Percentiles rank a stretch among this genome's conserved stretches.
These are phyloP conservation scores for Anhinga anhinga DNA, from an alignment of 2,113 vertebrate species.

Conservation along the genomic window DNA sequence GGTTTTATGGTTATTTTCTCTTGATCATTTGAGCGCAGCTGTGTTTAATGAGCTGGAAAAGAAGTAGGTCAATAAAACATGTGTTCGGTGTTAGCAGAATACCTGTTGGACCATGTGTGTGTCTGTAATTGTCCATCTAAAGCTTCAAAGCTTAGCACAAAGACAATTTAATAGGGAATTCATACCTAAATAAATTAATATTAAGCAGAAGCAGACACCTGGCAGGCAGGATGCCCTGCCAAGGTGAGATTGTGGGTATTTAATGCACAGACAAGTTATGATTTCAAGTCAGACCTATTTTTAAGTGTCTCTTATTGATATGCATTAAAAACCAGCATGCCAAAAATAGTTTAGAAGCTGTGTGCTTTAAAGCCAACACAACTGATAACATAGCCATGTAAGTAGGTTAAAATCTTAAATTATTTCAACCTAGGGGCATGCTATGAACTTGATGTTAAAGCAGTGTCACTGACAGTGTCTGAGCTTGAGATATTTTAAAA, in stretches of 20 bases:
- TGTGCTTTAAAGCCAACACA: neutral
- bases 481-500: neutral
- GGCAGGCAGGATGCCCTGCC: neutral
- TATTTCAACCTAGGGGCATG: neutral
- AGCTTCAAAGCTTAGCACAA: constrained; percentile 59
- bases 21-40: constrained; percentile 59
- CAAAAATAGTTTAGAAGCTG: neutral
- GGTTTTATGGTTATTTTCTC: constrained; percentile 45
- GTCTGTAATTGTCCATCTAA: constrained; percentile 47
- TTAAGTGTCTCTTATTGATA: neutral
- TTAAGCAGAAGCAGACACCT: constrained; percentile 19
- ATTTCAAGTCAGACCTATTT: constrained; percentile 19
- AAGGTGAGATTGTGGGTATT: constrained; percentile 8
- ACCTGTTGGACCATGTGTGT: constrained; percentile 36
- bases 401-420: neutral
- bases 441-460: neutral
- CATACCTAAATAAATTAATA: constrained; percentile 46
- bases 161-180: constrained; percentile 43
- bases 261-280: neutral
- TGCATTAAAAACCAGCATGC: neutral
- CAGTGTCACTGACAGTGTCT: neutral
- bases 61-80: constrained; percentile 67
- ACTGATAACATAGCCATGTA: neutral
- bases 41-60: constrained; percentile 65
- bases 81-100: constrained; percentile 55